phyloP scores from a whole-genome alignment of 2,113 vertebrate species.

The Xiphophorus couchianus region DNA sequence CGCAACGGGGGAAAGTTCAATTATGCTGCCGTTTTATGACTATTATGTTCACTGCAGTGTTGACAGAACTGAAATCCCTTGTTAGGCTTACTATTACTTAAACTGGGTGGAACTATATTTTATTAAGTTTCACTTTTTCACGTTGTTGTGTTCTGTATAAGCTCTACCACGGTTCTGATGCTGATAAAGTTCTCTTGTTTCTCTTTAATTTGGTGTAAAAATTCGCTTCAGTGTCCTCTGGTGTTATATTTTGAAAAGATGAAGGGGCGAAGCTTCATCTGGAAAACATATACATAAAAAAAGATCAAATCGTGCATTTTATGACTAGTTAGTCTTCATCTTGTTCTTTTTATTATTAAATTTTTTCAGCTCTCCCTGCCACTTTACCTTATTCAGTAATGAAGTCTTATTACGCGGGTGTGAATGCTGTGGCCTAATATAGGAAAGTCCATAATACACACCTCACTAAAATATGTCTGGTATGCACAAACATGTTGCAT shows the following conservation, averaged over 20 bases:
- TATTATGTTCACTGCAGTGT: neutral
- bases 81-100: neutral
- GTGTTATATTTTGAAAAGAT: neutral
- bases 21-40: neutral
- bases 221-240: no score
- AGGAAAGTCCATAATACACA: neutral
- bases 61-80: neutral
- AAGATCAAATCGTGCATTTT: neutral
- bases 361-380: neutral
- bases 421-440: fast-evolving
- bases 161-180: neutral
- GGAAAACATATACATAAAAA: neutral
- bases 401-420: neutral
- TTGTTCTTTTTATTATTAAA: neutral
- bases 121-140: neutral
- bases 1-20: neutral
- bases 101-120: no score
- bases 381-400: neutral
- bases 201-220: neutral
- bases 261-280: neutral
- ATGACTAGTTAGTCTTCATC: neutral
- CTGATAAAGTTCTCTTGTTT: neutral
- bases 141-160: neutral
- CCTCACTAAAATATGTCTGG: conserved; percentile 28
- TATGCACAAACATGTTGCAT: conserved; percentile 18